Base-by-base conservation (phyloP, 2,113 vertebrate species). In the Pseudopodoces humilis region DNA sequence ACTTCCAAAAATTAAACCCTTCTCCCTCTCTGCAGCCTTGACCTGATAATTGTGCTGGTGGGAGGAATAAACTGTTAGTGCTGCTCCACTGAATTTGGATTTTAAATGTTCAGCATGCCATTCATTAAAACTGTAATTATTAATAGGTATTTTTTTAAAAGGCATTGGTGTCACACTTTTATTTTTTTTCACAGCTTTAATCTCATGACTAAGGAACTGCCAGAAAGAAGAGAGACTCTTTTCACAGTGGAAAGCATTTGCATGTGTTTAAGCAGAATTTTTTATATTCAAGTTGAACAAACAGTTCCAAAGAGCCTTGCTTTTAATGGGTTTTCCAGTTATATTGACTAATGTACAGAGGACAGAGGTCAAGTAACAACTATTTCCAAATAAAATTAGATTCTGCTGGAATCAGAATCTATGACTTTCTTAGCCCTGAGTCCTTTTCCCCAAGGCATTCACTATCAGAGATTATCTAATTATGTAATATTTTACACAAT, bases 41-140 rank as follows among this genome's bases (percentile, higher is more conserved):
- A 68, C 90, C 84, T 86, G 79, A 49, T 81, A 62, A 76, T 47
- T 64, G 72, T 77, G 55, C 33, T 58, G 44, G 74, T 86, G 47
- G 83, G 60, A 91, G 90, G 71, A 81, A 56, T 59, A 95, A 91
- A 65, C 41, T 67, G 23, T 75, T 95, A 78, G 58, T 74, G 53
- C 37, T 91, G 83, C 83, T 89, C 60, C 74, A 64, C 55, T 72
- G 81, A 37, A 39, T 69, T 78, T 86, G 46, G 49, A 88, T 95
- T 88, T 63, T 41, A 95, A 91, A 92, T 81, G 58, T 81, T 93
- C 75, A 83, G 20, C 50, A 67, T 0, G 1, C 79, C 81, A 71
- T 92, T 92, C 69, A 83, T 89, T 95, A 95, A 91, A 59, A 81
- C 46, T 90, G 64, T 87, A 96, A 95, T 96, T 96, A 95, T 79